phyloP scores from a whole-genome alignment of 2,888 invertebrate genomes.

The Buathra laborator region DNA sequence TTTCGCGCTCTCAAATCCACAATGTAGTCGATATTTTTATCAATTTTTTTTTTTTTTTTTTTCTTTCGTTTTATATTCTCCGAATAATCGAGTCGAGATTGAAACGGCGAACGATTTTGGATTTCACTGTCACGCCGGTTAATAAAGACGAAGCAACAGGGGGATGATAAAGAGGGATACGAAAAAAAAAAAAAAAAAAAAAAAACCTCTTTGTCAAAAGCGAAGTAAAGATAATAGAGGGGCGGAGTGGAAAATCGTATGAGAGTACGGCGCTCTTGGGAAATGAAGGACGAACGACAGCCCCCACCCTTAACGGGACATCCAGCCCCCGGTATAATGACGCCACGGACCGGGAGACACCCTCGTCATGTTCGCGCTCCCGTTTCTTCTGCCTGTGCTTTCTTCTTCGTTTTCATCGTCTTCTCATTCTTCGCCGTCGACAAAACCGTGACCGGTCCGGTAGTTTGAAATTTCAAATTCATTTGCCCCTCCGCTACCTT shows the following conservation, averaged over 20 bases:
- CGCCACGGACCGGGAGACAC: slow-evolving; percentile 66
- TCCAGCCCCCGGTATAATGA: slow-evolving; percentile 63
- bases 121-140: slow-evolving; percentile 35
- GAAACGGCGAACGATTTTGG: slow-evolving; percentile 48
- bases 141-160: slow-evolving; percentile 47
- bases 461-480: slow-evolving; percentile 82
- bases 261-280: slow-evolving; percentile 79
- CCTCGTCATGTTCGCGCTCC: slow-evolving; percentile 65
- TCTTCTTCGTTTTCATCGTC: slow-evolving; percentile 14
- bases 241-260: slow-evolving; percentile 70
- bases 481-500: slow-evolving; percentile 74
- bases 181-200: slow-evolving; percentile 27
- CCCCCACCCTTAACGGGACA: slow-evolving; percentile 51
- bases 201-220: slow-evolving; percentile 47
- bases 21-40: slow-evolving; percentile 11
- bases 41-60: neutral
- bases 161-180: neutral
- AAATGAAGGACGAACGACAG: slow-evolving; percentile 79
- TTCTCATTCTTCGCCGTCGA: slow-evolving; percentile 10
- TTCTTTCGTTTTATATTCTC: neutral
- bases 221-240: slow-evolving; percentile 60
- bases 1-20: slow-evolving; percentile 10
- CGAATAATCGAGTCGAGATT: slow-evolving; percentile 48
- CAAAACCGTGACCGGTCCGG: slow-evolving; percentile 65
- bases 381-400: slow-evolving; percentile 23